These are phyloP conservation scores for Eristalis intricaria DNA, from an alignment of 2,888 invertebrate genomes.

Conservation along the genomic window DNA sequence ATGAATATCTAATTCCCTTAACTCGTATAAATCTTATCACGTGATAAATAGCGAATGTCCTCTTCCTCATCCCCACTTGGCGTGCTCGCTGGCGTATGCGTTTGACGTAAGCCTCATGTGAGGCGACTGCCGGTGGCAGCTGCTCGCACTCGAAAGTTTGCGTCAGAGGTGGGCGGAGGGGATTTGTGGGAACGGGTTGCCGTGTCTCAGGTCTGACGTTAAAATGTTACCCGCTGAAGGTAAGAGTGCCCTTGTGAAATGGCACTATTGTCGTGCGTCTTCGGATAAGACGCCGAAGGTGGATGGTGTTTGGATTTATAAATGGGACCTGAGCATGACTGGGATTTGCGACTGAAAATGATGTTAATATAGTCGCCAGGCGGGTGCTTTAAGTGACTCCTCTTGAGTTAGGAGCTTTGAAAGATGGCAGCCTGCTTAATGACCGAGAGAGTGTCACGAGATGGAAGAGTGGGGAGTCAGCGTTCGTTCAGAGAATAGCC, in stretches of 20 bases:
- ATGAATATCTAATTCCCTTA: slow-evolving; percentile 39
- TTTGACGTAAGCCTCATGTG: slow-evolving; percentile 20
- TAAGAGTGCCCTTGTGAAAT: background rate
- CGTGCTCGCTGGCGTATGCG: background rate
- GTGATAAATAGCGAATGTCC: slow-evolving; percentile 43
- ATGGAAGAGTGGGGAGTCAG: too few species aligned
- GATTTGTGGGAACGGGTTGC: background rate
- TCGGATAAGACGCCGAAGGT: background rate
- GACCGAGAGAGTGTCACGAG: too few species aligned
- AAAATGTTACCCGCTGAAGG: background rate
- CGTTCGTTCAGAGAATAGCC: too few species aligned
- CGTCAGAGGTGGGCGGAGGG: background rate
- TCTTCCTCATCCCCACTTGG: background rate
- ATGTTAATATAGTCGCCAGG: background rate
- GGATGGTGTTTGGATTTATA: background rate
- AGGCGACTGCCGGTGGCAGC: slow-evolving; percentile 26
- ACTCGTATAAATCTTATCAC: slow-evolving; percentile 46
- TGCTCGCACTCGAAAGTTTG: slow-evolving; percentile 27
- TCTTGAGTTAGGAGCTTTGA: background rate
- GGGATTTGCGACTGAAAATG: background rate
- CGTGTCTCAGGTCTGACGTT: background rate
- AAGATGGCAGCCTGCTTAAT: background rate
- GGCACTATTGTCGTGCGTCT: background rate
- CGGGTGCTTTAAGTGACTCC: background rate
- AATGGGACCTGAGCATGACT: background rate